Base-by-base conservation (phyloP, 2,888 invertebrate species). In the Siphlonurus alternatus region DNA sequence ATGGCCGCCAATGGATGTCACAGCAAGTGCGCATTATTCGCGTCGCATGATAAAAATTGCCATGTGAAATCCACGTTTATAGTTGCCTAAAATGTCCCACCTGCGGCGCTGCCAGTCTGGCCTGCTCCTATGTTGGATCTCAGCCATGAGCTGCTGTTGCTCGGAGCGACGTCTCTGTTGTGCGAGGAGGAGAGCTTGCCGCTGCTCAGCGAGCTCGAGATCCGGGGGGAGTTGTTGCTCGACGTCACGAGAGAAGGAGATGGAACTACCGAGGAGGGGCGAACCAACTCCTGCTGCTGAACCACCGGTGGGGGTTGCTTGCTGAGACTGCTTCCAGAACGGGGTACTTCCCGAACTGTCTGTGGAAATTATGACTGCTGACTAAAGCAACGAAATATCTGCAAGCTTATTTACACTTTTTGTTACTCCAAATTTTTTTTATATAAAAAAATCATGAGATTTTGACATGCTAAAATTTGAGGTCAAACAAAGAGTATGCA, bases 271-370 rank as follows among this genome's bases (percentile, higher is more conserved):
- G 59, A 59, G 51, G 51, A 38, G 25, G 63, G 20, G 54, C 63
- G 23, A 56, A 56, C 63, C 63, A 22, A 23, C 38, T 23, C 19
- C 63, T 54, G 63, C 63, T 63, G 59, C 63, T 20, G 63, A 54
- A 38, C 22, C 63, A 51, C 56, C 59, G 25, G 22, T 22, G 25
- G 54, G 53, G 23, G 63, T 38, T 63, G 61, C 61, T 38, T 56
- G 59, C 59, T 59, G 59, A 54, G 2, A 23, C 59, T 25, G 63
- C 63, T 59, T 64, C 64, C 64, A 60, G 60, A 53, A 64, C 60
- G 64, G 60, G 64, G 59, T 61, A 54, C 61, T 59, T 79, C 80
- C 79, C 80, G 80, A 79, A 80, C 80, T 80, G 79, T 80, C 80
- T 80, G 80, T 77, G 79, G 78, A 78, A 79, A 77, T 64, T 56